A percentile compares a stretch with the other conserved stretches of the same genome.
Evolutionary conservation across 2,113 vertebrate species (phyloP).

Genomic region (Pelvicachromis taeniatus): DNA sequence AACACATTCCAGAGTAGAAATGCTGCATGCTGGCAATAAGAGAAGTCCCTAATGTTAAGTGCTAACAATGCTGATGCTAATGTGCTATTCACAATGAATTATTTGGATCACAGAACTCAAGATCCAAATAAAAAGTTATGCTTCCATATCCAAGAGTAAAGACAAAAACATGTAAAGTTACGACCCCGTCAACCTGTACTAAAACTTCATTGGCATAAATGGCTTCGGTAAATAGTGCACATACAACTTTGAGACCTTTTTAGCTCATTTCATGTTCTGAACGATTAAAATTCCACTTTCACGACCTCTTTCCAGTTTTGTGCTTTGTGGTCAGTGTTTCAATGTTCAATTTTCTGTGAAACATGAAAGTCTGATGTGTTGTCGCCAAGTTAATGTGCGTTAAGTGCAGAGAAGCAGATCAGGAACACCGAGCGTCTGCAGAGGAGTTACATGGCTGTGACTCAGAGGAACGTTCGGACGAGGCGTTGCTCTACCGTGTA

Average conservation of each 20-base stretch:
- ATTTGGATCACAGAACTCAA: background rate
- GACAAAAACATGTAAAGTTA: background rate
- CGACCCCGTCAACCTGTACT: fast-evolving
- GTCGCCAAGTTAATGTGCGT: background rate
- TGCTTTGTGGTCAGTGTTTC: background rate
- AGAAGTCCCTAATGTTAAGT: fast-evolving
- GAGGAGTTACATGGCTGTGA: background rate
- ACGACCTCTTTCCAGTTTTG: background rate
- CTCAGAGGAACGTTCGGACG: background rate
- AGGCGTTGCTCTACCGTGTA: background rate
- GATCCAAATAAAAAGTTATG: background rate
- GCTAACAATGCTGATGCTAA: background rate
- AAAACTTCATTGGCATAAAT: background rate
- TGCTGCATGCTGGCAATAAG: background rate
- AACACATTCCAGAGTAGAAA: background rate
- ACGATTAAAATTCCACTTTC: background rate
- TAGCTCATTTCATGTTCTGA: background rate
- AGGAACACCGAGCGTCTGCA: background rate
- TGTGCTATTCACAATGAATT: background rate
- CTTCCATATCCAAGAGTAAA: background rate
- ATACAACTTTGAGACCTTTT: background rate
- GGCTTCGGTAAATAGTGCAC: background rate
- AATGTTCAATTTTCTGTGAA: background rate
- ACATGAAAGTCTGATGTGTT: background rate
- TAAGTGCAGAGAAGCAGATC: background rate